Base-by-base conservation (phyloP, 2,888 invertebrate species). In the Drosophila neoperkinsi region DNA sequence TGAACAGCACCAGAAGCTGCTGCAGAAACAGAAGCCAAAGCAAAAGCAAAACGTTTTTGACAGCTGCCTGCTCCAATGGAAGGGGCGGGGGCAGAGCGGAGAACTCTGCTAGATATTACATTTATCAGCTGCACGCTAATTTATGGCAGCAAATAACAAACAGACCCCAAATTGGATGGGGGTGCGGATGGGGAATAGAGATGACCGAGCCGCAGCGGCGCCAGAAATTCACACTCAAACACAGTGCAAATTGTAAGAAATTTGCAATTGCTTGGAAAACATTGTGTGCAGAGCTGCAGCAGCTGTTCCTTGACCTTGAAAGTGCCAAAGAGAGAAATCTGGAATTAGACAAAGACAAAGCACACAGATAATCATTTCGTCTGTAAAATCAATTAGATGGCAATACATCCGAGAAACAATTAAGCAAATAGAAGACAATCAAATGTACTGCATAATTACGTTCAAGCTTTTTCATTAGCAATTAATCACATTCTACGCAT, bases 121-220 rank as follows among this genome's bases (percentile, higher is more conserved):
- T 69, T 74, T 87, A 89, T 84, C 89, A 89, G 74, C 79, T 79
- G 84, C 90, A 90, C 73, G 84, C 90, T 85, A 88, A 88, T 84
- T 86, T 81, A 81, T 84, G 71, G 66, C 53, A 66, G 71, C 66
- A 76, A 81, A 76, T 53, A 51, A 38, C 36, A 36, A 57, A 56
- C 21, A 49, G 49, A 21, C 31, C 4, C 18, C 55, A 46, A n/a
- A 51, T 34, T 34, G 41, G 41, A 30, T 30, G 21, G 68, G 63
- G 66, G 5, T 41, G 41, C 4, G n/a, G 41, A n/a, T 41, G 41
- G 41, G 71, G 66, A 68, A 63, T n/a, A 21, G n/a, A 31, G 11
- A n/a, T 56, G 25, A 49, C 30, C 3, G 57, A 60, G 49, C 31
- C 31, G 51, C 13, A 31, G 62, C 51, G 71, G 85, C 84, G 89